phyloP scores from a whole-genome alignment of 2,113 vertebrate genomes.

The Haemorhous mexicanus region DNA sequence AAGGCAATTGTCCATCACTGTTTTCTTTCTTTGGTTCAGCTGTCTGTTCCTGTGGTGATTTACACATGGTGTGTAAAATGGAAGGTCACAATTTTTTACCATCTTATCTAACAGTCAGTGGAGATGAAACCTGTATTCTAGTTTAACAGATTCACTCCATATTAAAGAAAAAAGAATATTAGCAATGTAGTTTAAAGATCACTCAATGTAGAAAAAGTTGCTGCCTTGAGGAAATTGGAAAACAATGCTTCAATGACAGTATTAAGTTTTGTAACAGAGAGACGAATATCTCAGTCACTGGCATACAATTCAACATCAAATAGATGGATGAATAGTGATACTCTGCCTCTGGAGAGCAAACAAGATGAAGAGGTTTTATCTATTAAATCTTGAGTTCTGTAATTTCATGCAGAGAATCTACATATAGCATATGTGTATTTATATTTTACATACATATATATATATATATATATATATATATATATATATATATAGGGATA shows the following conservation, averaged over 20 bases:
- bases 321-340: neutral
- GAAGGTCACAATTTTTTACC: slow-evolving; percentile 37
- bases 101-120: neutral
- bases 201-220: neutral
- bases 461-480: neutral
- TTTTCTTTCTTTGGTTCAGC: slow-evolving; percentile 39
- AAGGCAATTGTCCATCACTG: neutral
- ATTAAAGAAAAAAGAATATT: neutral
- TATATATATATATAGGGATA: neutral
- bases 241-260: neutral
- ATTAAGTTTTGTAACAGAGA: neutral
- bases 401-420: neutral
- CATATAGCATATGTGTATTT: neutral
- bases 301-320: neutral
- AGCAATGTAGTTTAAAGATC: neutral
- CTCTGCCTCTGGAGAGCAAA: neutral
- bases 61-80: slow-evolving; percentile 2
- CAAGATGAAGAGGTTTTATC: no score
- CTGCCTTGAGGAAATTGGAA: neutral
- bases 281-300: neutral
- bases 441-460: neutral
- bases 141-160: neutral
- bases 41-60: slow-evolving; percentile 39
- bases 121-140: neutral
- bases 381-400: neutral